Evolutionary conservation across 2,113 vertebrate species (phyloP).

Genomic region (Octodon degus): DNA sequence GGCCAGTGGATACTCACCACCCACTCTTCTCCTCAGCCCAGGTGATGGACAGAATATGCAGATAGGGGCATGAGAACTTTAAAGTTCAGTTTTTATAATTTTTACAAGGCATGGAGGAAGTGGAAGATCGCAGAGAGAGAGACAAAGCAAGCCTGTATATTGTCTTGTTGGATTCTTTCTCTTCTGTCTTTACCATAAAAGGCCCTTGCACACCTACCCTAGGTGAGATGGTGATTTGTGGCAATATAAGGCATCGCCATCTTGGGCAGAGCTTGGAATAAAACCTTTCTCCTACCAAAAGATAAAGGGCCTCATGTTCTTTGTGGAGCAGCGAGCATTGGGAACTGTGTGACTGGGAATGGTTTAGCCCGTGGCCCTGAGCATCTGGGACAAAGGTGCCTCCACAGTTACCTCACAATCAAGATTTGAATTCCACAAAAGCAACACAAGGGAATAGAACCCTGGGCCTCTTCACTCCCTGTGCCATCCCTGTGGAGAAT

Average conservation of each 20-base stretch:
- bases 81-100: background rate
- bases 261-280: background rate
- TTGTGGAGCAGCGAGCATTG: background rate
- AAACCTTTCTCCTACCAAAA: background rate
- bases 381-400: background rate
- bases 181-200: background rate
- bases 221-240: background rate
- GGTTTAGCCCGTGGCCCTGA: background rate
- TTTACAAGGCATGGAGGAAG: background rate
- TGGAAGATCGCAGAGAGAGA: background rate
- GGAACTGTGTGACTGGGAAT: background rate
- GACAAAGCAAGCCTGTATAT: background rate
- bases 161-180: background rate
- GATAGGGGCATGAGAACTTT: background rate
- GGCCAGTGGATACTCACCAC: background rate
- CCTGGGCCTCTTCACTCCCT: background rate
- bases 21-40: background rate
- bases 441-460: background rate
- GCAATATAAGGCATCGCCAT: background rate
- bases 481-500: background rate
- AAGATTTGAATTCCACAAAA: constrained; percentile 17
- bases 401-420: background rate
- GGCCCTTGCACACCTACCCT: background rate
- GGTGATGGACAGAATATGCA: background rate
- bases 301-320: background rate